These are phyloP conservation scores for Hyles lineata DNA, from an alignment of 2,888 invertebrate genomes.

Conservation along the genomic window DNA sequence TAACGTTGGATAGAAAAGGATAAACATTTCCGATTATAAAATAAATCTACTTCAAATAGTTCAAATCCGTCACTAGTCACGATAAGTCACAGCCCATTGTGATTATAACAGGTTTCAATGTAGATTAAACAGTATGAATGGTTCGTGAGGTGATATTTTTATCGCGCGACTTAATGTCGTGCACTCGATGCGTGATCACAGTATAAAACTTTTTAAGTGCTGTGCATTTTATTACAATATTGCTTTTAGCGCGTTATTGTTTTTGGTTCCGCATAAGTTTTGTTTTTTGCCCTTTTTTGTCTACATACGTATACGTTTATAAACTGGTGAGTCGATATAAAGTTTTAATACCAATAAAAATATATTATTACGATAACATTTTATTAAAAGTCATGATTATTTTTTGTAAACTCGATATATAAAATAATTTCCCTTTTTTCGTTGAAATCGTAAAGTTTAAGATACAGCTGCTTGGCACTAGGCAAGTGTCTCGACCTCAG, in stretches of 20 bases:
- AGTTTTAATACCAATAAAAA: too few relatives aligned
- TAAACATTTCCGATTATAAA: not conserved
- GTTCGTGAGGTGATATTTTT: slow-evolving; percentile 17
- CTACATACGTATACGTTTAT: too few relatives aligned
- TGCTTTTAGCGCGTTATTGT: slow-evolving; percentile 36
- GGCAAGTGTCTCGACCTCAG: too few relatives aligned
- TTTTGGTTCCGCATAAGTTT: not conserved
- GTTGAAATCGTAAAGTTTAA: too few relatives aligned
- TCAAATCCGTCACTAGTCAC: slow-evolving; percentile 1
- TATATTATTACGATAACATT: too few relatives aligned
- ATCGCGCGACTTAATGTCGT: slow-evolving; percentile 17
- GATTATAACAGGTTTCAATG: slow-evolving; percentile 8
- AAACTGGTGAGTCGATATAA: too few relatives aligned
- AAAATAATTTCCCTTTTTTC: too few relatives aligned
- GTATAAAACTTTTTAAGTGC: slow-evolving; percentile 21
- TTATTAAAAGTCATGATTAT: too few relatives aligned
- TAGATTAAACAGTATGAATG: not conserved
- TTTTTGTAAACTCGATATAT: too few relatives aligned
- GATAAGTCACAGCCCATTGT: slow-evolving; percentile 1
- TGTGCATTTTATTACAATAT: slow-evolving; percentile 37
- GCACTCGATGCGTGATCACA: slow-evolving; percentile 22
- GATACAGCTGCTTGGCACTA: too few relatives aligned
- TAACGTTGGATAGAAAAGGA: not conserved
- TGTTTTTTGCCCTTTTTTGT: not conserved
- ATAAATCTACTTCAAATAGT: not conserved